Evolutionary conservation across 30 jellyfish, hydroid and myxozoan genomes (phyloP), one percentile per base, ranked within the genome.

Genomic region (Pelagia noctiluca): DNA sequence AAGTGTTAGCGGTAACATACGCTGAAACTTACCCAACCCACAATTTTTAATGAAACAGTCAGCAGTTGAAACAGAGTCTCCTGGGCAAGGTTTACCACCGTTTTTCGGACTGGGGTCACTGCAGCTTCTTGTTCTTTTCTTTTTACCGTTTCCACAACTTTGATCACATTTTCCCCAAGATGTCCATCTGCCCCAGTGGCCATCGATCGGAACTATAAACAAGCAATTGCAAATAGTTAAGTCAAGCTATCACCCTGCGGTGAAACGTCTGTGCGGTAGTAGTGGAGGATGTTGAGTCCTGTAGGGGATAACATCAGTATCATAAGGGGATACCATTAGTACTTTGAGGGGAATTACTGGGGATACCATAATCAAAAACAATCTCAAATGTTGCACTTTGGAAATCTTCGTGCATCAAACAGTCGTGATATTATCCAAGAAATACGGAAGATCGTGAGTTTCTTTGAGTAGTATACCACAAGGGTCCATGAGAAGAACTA

Each of bases 101-200:
- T 88, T 33, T 49, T 61, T 78, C 18, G 96, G 84, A 28, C 5
- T 48, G 26, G 96, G 96, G 62, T 78, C 36, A 36, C 70, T 69
- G 46, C 96, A 88, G 2, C 16, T 52, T 57, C 96, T 71, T 22
- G 88, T 78, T 11, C 96, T 76, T 33, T 2, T 68, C 68, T 28
- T 78, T 49, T n/a, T 81, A 0, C 94, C 94, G 3, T 25, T 28
- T 3, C 91, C 91, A 69, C 96, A 88, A 52, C 21, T 31, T 25
- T 54, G n/a, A 36, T 50, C 46, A 54, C 96, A 88, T 2, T 22
- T 35, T 0, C 77, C 36, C 96, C 96, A 88, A 1, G 78, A 30
- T 5, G 88, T 42, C 96, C 96, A 88, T 22, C 96, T 63, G 8
- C 96, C 92, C 96, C 96, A 88, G 36, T 88, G 88, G 2, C 96